Evolutionary conservation across 2,113 vertebrate genomes (phyloP).

Genomic region (Callospermophilus lateralis): DNA sequence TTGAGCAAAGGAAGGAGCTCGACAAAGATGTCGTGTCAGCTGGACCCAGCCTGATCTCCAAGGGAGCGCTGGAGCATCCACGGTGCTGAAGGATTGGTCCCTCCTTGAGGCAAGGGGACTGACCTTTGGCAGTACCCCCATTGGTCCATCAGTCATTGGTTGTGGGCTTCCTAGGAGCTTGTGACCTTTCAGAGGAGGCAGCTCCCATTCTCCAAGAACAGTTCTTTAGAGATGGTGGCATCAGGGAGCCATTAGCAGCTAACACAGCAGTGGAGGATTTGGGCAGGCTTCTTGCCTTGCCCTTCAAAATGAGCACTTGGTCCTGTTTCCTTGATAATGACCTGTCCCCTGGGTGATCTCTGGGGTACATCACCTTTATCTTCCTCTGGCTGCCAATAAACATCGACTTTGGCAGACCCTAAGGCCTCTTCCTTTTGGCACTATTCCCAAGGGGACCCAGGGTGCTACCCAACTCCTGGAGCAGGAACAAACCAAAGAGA

Average conservation of each 20-base stretch:
- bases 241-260: not conserved
- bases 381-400: not conserved
- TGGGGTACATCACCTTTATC: not conserved
- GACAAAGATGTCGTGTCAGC: not conserved
- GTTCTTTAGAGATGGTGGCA: not conserved
- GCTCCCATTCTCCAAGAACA: not conserved
- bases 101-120: not conserved
- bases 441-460: not conserved
- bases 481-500: not conserved
- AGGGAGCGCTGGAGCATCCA: not conserved
- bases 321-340: not conserved
- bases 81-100: accelerated
- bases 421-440: not conserved
- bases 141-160: not conserved
- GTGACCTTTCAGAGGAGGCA: not conserved
- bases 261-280: not conserved
- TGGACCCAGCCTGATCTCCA: not conserved
- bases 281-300: not conserved
- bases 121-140: not conserved
- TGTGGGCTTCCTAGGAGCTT: not conserved
- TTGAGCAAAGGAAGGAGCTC: not conserved
- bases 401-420: not conserved
- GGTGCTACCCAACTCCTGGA: not conserved
- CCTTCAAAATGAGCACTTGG: not conserved
- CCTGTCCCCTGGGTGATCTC: not conserved